Evolutionary conservation across 2,113 vertebrate species (phyloP).

Genomic region (Vidua chalybeata): DNA sequence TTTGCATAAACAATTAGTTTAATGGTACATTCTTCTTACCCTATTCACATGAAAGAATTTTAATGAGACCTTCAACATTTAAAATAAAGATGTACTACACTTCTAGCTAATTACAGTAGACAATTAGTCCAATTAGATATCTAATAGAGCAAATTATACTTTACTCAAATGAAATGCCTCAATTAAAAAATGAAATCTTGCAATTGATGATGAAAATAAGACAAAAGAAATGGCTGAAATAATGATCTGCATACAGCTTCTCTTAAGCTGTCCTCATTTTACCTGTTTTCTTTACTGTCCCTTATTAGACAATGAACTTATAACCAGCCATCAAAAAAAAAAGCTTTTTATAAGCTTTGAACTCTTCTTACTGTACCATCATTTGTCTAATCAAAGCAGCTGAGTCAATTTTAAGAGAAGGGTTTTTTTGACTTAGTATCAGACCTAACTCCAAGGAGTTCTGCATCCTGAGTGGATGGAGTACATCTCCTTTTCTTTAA

Average conservation of each 20-base stretch:
- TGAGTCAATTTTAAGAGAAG: background rate
- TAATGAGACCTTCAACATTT: background rate
- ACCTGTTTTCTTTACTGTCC: background rate
- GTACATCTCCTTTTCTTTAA: background rate
- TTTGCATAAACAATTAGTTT: background rate
- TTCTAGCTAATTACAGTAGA: slow-evolving; percentile 7
- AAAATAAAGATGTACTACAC: background rate
- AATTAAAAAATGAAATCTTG: background rate
- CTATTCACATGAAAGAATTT: background rate
- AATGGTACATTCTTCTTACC: background rate
- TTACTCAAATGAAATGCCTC: background rate
- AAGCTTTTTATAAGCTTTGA: background rate
- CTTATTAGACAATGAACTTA: background rate
- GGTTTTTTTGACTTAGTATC: background rate
- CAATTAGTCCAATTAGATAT: background rate
- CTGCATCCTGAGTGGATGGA: background rate
- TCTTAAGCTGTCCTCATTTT: background rate
- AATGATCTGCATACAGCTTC: background rate
- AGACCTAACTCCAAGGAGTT: background rate
- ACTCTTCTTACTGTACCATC: background rate
- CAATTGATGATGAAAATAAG: background rate
- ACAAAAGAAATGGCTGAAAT: background rate
- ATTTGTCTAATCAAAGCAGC: background rate
- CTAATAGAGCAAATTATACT: background rate
- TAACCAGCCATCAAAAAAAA: background rate